Evolutionary conservation across 2,113 vertebrate genomes (phyloP).

Genomic region (Cephalophus harveyi): DNA sequence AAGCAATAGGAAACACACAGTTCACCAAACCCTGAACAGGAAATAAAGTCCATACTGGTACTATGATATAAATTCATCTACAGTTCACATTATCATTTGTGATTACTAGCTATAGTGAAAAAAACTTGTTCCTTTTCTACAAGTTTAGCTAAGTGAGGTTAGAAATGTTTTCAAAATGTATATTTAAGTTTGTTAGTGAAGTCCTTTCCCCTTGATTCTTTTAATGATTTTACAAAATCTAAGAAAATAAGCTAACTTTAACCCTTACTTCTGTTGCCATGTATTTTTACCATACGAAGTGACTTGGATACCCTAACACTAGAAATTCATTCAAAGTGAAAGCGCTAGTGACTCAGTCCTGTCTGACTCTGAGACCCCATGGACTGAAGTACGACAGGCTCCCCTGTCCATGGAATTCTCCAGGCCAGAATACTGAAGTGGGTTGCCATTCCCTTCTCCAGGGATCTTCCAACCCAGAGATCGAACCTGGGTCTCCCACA

Average conservation of each 20-base stretch:
- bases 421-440: neutral
- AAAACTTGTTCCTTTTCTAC: neutral
- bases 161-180: neutral
- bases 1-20: constrained; percentile 17
- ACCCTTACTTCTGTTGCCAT: neutral
- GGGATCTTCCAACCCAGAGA: neutral
- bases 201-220: neutral
- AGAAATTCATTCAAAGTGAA: neutral
- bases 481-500: neutral
- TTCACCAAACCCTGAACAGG: constrained; percentile 36
- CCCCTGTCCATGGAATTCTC: neutral
- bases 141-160: neutral
- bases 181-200: neutral
- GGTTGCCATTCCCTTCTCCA: neutral
- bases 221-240: neutral
- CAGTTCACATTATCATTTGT: neutral
- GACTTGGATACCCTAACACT: neutral
- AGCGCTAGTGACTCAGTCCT: neutral
- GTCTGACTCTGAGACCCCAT: neutral
- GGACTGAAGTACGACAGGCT: neutral
- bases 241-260: neutral
- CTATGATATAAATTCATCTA: neutral
- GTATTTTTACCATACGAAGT: neutral
- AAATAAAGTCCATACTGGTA: neutral
- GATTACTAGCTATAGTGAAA: neutral